Conservation (phyloP, 2,113 vertebrate species). For the Emydocephalus ijimae region DNA sequence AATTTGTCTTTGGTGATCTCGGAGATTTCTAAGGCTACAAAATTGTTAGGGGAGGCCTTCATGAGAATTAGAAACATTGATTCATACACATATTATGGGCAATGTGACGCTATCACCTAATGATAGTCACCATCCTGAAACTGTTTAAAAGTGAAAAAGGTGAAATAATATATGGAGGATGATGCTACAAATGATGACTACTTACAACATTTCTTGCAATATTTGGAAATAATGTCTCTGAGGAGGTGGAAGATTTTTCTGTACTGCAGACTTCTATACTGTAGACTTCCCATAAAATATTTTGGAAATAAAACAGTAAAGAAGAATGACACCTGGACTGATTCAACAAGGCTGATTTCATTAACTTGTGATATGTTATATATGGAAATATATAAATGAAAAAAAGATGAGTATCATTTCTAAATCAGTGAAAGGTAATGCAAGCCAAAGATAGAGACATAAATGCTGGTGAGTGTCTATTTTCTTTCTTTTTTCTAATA, state of each 20-base stretch:
- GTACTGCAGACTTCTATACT: no score
- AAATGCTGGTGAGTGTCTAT: neutral
- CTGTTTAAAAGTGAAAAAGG: neutral
- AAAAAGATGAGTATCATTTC: neutral
- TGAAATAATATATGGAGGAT: neutral
- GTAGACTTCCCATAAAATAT: neutral
- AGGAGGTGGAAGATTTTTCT: neutral
- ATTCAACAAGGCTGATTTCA: neutral
- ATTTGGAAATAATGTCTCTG: neutral
- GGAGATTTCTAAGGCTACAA: neutral
- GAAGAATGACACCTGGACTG: neutral
- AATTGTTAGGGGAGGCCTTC: neutral
- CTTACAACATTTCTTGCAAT: neutral
- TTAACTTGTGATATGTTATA: neutral
- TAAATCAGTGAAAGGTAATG: neutral
- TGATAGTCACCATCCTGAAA: neutral
- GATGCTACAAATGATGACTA: neutral
- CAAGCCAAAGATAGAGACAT: neutral
- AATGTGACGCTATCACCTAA: neutral
- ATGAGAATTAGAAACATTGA: neutral
- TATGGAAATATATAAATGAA: neutral
- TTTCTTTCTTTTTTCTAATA: neutral
- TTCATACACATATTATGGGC: neutral
- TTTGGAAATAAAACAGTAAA: neutral
- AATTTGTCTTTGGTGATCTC: no score